Percentiles rank a stretch among this genome's conserved stretches.
phyloP scores from a whole-genome alignment of 2,797 vertebrate genomes.

The Lithobates sylvaticus region DNA sequence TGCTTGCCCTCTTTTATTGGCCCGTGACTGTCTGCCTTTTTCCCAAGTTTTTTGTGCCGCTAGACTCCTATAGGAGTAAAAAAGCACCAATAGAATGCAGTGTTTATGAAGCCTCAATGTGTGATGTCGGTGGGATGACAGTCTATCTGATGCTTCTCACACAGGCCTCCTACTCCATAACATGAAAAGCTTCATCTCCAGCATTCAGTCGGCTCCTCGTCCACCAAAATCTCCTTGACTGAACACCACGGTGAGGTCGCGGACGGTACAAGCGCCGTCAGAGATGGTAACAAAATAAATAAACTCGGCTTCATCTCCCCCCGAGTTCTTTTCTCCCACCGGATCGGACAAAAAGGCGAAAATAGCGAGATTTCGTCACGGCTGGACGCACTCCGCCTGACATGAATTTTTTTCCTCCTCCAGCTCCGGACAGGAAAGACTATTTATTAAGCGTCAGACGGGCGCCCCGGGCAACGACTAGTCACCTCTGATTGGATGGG shows the following conservation, averaged over 20 bases:
- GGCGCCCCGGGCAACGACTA: slow-evolving; percentile 74
- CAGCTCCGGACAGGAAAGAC: slow-evolving; percentile 78
- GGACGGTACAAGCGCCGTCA: background rate
- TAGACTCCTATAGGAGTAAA: too few relatives aligned
- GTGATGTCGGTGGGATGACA: too few relatives aligned
- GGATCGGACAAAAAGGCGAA: slow-evolving; percentile 48
- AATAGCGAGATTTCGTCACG: slow-evolving; percentile 68
- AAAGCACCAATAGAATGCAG: too few relatives aligned
- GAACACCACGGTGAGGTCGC: background rate
- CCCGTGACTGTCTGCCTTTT: too few relatives aligned
- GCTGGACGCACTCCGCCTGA: slow-evolving; percentile 71
- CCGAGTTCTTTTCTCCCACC: slow-evolving; percentile 10
- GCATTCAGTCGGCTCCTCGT: background rate
- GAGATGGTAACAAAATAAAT: slow-evolving; percentile 16
- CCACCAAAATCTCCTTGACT: background rate
- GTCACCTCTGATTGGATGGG: slow-evolving; percentile 77
- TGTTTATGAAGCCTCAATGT: too few relatives aligned
- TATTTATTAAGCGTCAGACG: slow-evolving; percentile 76
- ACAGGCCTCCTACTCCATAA: too few relatives aligned
- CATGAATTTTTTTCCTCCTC: slow-evolving; percentile 67
- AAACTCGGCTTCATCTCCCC: slow-evolving; percentile 37
- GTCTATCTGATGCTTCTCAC: too few relatives aligned
- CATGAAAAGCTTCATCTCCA: too few relatives aligned
- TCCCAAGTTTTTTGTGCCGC: too few relatives aligned
- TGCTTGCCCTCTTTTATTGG: too few relatives aligned